phyloP scores from a whole-genome alignment of 2,888 invertebrate genomes.

The Pollenia labialis region DNA sequence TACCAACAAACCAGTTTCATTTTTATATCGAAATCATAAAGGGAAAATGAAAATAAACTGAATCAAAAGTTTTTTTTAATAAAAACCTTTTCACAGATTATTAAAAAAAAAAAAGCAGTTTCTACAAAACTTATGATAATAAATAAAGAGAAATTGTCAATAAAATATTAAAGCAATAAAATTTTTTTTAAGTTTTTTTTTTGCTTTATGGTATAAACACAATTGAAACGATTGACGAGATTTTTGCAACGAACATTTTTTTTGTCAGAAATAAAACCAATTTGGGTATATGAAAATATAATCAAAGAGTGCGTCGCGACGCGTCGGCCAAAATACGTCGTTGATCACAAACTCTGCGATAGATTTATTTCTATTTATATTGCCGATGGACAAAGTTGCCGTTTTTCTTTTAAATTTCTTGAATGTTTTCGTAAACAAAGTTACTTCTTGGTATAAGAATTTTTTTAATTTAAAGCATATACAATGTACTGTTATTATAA shows the following conservation, averaged over 20 bases:
- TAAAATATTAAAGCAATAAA: constrained; percentile 41
- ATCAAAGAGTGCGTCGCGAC: too few relatives aligned
- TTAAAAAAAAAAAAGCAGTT: constrained; percentile 39
- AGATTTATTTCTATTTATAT: too few relatives aligned
- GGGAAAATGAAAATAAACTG: constrained; percentile 2
- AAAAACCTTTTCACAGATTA: constrained; percentile 58
- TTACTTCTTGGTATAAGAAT: too few relatives aligned
- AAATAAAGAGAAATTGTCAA: constrained; percentile 26
- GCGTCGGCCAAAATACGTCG: too few relatives aligned
- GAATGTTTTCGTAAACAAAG: too few relatives aligned
- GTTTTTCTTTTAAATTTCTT: too few relatives aligned
- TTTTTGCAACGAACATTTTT: not conserved
- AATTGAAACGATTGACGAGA: not conserved
- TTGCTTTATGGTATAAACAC: not conserved
- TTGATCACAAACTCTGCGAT: too few relatives aligned
- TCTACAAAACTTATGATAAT: constrained; percentile 24
- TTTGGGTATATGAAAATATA: too few relatives aligned
- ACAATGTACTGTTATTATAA: too few relatives aligned
- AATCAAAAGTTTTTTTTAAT: constrained; percentile 51
- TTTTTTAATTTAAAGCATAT: too few relatives aligned
- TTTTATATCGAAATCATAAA: constrained; percentile 40
- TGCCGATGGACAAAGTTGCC: too few relatives aligned
- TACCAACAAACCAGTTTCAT: constrained; percentile 20
- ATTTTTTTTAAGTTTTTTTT: not conserved
- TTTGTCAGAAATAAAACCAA: too few relatives aligned